Base-by-base conservation (phyloP, 2,888 invertebrate species). In the Erebia palarica region DNA sequence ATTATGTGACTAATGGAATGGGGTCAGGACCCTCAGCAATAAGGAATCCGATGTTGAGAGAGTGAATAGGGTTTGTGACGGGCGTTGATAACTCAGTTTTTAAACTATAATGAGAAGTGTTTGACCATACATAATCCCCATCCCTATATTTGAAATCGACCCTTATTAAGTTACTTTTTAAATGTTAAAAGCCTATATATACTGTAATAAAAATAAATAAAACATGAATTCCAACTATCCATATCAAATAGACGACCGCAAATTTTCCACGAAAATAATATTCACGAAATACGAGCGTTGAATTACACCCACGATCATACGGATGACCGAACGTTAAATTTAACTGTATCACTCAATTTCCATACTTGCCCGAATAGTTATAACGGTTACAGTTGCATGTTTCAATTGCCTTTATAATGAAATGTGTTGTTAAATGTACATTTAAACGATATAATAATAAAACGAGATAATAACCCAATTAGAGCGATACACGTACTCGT, bases 401-500 rank as follows among this genome's bases (percentile, higher is more conserved):
- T 42, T 16, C 1, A 13, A 18, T 61, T 47, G 16, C 18, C 8
- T 18, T 11, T 11, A 11, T 16, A 36, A 11, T 1, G 4, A 9
- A 42, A 8, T 16, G 5, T 8, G 36, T 53, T 11, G 7, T 13
- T 18, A n/a, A 16, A 0, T 14, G 57, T 66, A 66, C 21, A 58
- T 44, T 42, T 66, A 58, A 68, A 73, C 70, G 65, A 71, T 74
- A 69, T 72, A 70, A 69, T 72, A 77, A 75, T 72, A 73, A 73
- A 76, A 77, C 73, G 72, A 76, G 75, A 75, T 76, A 75, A 76
- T 73, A 75, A 69, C 73, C 71, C 70, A 75, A 75, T 76, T 73
- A 73, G 78, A 71, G 70, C 67, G 58, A 74, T 75, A 65, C 71
- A 55, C 70, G 60, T 18, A n/a, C 21, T 70, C 68, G 55, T 36